Evolutionary conservation across 2,113 vertebrate species (phyloP).

Genomic region (Anguilla rostrata): DNA sequence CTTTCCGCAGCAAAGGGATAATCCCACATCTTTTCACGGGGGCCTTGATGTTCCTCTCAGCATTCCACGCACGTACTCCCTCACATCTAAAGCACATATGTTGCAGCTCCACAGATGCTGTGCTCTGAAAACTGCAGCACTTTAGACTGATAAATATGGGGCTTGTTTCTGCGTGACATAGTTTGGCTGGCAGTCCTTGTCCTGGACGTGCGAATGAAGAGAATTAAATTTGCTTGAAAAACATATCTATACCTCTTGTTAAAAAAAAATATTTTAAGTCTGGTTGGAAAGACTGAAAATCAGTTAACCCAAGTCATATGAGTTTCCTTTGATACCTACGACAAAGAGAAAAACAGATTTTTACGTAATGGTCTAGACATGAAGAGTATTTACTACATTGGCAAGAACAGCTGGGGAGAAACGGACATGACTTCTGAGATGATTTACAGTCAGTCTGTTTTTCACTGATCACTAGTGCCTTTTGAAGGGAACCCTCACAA

Average conservation of each 20-base stretch:
- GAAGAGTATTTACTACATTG: constrained; percentile 57
- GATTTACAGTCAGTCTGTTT: constrained; percentile 33
- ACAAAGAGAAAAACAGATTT: constrained; percentile 59
- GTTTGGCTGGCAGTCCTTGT: neutral
- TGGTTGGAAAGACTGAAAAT: neutral
- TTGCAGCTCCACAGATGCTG: constrained; percentile 13
- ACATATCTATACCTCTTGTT: neutral
- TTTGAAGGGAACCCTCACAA: constrained; percentile 63
- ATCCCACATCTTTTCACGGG: constrained; percentile 52
- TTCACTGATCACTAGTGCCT: constrained; percentile 42
- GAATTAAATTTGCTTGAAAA: neutral
- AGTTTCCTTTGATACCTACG: neutral
- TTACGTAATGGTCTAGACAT: constrained; percentile 38
- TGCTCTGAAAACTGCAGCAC: neutral
- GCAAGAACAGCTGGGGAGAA: constrained; percentile 44
- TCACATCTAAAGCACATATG: constrained; percentile 29
- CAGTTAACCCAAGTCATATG: neutral
- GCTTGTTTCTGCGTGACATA: neutral
- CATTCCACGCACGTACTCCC: constrained; percentile 22
- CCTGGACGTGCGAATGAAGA: neutral
- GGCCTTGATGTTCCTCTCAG: constrained; percentile 53
- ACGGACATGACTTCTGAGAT: constrained; percentile 48
- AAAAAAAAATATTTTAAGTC: neutral
- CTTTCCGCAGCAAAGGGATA: constrained; percentile 48
- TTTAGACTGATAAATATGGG: neutral